phyloP scores from a whole-genome alignment of 1,140 invertebrate species.

The Achatina immaculata region DNA sequence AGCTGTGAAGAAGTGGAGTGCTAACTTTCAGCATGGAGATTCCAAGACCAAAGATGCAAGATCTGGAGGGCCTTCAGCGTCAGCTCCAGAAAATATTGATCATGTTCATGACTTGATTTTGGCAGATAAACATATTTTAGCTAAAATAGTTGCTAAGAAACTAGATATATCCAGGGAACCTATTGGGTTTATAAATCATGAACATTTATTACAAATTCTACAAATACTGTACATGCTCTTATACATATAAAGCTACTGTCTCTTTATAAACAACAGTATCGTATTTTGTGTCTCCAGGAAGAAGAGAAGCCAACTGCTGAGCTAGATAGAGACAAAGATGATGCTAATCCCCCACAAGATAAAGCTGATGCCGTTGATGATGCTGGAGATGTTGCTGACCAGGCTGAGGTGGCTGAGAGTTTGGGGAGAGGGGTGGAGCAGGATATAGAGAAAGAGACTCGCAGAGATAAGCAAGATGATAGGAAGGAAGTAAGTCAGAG shows the following conservation, averaged over 20 bases:
- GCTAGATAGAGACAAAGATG: slow-evolving; percentile 37
- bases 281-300: slow-evolving; percentile 34
- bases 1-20: too few relatives aligned
- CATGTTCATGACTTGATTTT: too few relatives aligned
- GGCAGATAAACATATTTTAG: too few relatives aligned
- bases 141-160: too few relatives aligned
- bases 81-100: too few relatives aligned
- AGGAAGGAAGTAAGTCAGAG: slow-evolving; percentile 64
- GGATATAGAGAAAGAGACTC: slow-evolving; percentile 54
- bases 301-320: slow-evolving; percentile 39
- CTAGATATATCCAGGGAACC: too few relatives aligned
- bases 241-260: background rate
- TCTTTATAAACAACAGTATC: background rate
- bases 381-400: slow-evolving; percentile 58
- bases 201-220: too few relatives aligned
- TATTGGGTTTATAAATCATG: too few relatives aligned
- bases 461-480: slow-evolving; percentile 55
- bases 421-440: slow-evolving; percentile 57
- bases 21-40: too few relatives aligned
- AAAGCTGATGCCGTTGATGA: slow-evolving; percentile 46
- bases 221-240: background rate
- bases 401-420: slow-evolving; percentile 54
- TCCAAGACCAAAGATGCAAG: too few relatives aligned
- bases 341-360: slow-evolving; percentile 49
- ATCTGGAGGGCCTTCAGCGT: too few relatives aligned